Percentiles rank a stretch among this genome's conserved stretches.
phyloP scores from a whole-genome alignment of 2,888 invertebrate genomes.

The Pollenia griseotomentosa region DNA sequence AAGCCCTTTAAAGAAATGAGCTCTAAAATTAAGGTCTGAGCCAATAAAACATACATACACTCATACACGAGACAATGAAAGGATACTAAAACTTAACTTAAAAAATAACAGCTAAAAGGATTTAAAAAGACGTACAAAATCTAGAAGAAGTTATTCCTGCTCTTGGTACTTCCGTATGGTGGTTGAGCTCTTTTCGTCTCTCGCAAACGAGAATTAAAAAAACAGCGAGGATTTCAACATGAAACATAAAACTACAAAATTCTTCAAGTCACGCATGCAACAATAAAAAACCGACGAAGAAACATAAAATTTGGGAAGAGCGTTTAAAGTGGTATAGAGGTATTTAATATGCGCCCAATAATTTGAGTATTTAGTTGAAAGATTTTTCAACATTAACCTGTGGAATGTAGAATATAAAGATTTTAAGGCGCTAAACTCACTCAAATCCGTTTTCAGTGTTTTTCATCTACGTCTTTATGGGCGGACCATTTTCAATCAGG shows the following conservation, averaged over 20 bases:
- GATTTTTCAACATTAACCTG: too few species aligned
- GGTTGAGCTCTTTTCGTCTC: neutral
- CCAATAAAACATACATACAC: neutral
- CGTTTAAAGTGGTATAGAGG: neutral
- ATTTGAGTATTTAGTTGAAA: too few species aligned
- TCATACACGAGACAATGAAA: neutral
- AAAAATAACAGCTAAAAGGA: slow-evolving; percentile 9
- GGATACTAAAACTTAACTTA: neutral
- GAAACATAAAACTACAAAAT: slow-evolving; percentile 73
- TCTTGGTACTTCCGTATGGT: neutral
- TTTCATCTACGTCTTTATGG: too few species aligned
- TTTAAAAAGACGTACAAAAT: neutral
- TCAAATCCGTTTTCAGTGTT: too few species aligned
- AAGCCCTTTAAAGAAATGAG: neutral
- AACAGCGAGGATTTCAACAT: slow-evolving; percentile 12
- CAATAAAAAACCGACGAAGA: slow-evolving; percentile 34
- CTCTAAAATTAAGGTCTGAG: neutral
- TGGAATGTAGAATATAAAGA: too few species aligned
- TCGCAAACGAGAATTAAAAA: slow-evolving; percentile 11
- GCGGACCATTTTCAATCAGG: too few species aligned
- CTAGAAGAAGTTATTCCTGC: slow-evolving; percentile 1
- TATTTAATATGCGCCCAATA: too few species aligned
- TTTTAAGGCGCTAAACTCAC: too few species aligned
- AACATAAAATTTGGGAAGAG: neutral
- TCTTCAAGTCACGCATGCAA: slow-evolving; percentile 82